These are phyloP conservation scores for Synanthedon vespiformis DNA, from an alignment of 2,888 invertebrate genomes.

Conservation along the genomic window DNA sequence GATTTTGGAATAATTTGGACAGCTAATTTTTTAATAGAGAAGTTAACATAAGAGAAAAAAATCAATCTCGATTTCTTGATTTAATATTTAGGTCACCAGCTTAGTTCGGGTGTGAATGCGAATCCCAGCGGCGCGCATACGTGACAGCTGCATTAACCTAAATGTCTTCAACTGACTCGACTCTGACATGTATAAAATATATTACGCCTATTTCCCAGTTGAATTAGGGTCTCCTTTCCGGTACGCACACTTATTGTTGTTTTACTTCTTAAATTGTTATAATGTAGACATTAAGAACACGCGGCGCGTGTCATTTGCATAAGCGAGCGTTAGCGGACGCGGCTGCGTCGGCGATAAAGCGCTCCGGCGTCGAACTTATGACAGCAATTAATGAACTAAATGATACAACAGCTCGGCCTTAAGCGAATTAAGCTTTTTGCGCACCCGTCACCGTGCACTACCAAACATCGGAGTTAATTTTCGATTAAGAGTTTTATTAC, in stretches of 20 bases:
- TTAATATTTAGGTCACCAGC: background rate
- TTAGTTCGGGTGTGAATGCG: background rate
- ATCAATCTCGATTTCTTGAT: too few species aligned
- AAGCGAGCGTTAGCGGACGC: conserved; percentile 33
- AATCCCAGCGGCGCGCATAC: background rate
- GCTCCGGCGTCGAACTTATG: conserved; percentile 48
- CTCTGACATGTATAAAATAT: too few species aligned
- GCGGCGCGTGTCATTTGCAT: conserved; percentile 61
- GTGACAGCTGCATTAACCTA: too few species aligned
- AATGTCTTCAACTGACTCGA: too few species aligned
- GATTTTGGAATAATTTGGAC: too few species aligned
- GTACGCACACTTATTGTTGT: conserved; percentile 51
- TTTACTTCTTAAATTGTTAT: conserved; percentile 67
- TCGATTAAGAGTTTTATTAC: conserved; percentile 46
- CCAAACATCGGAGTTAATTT: conserved; percentile 34
- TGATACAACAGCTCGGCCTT: conserved; percentile 41
- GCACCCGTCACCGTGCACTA: conserved; percentile 12
- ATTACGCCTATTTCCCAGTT: background rate
- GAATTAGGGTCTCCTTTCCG: background rate
- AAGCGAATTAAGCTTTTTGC: conserved; percentile 36
- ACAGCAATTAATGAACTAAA: conserved; percentile 60
- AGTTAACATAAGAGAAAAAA: too few species aligned
- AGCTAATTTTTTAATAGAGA: too few species aligned
- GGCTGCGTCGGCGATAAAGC: conserved; percentile 53
- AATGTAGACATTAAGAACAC: conserved; percentile 56